Base-by-base conservation (phyloP, 2,797 vertebrate species). In the Clarias fuscus region DNA sequence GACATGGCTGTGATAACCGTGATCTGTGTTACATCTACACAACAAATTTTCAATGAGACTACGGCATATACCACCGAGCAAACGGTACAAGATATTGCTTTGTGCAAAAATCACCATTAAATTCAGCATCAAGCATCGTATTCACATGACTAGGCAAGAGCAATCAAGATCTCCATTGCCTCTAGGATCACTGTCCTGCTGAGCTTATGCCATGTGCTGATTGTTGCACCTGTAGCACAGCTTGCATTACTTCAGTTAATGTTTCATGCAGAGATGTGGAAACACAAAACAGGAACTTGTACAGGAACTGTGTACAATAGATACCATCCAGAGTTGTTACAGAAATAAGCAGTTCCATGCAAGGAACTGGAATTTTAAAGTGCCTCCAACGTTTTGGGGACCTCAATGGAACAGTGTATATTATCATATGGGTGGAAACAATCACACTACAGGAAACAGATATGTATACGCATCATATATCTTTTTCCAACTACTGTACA, bases 211-310 rank as follows among this genome's bases (percentile, higher is more conserved):
- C 14, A 56, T n/a, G 24, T 27, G 48, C 6, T 56, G 14, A 53
- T 4, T 56, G 43, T 56, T 48, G 5, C 48, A 56, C 71, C 18
- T 15, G n/a, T 56, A 76, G n/a, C 14, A 76, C n/a, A 18, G 73
- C 15, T 58, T 30, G 48, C 37, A 3, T 30, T 76, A 20, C 48
- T 30, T 30, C 53, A 58, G 48, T 75, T 56, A 27, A 27, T 75
- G 48, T 22, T 6, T 73, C 40, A 73, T n/a, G 22, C 2, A 56
- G 15, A 11, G 43, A 75, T 8, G 7, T 75, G 14, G 24, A n/a
- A 75, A 75, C 72, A 56, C 72, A 75, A 58, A 76, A 76, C n/a
- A 30, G n/a, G 37, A 43, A 24, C 40, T 72, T 73, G 22, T 14
- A 40, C 18, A 71, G 68, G 24, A 27, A 75, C 71, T n/a, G 22